Evolutionary conservation across 2,888 invertebrate species (phyloP).

Genomic region (Epicampocera succincta): DNA sequence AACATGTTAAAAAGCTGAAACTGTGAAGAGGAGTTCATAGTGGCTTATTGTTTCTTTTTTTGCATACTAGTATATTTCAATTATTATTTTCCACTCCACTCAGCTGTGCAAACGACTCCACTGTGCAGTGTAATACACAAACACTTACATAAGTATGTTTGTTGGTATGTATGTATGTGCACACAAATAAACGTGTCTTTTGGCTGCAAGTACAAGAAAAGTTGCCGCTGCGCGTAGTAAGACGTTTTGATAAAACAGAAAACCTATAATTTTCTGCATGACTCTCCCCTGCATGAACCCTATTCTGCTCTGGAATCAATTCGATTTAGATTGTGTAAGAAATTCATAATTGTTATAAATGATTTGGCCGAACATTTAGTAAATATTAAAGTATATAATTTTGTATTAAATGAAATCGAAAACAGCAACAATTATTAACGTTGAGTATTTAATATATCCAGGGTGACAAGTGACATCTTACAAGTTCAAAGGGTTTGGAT

Average conservation of each 20-base stretch:
- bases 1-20: no score
- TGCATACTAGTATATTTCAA: no score
- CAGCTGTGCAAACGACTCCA: no score
- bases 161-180: neutral
- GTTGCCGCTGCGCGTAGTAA: slow-evolving; percentile 22
- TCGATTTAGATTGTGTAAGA: slow-evolving; percentile 62
- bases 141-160: slow-evolving; percentile 20
- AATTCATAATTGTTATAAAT: slow-evolving; percentile 68
- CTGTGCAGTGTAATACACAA: slow-evolving; percentile 30
- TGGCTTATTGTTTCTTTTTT: no score
- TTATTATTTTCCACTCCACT: no score
- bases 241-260: slow-evolving; percentile 12
- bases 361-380: slow-evolving; percentile 59
- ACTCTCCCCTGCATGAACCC: slow-evolving; percentile 1
- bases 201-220: slow-evolving; percentile 35
- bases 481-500: neutral
- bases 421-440: slow-evolving; percentile 8
- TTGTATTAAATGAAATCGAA: slow-evolving; percentile 27
- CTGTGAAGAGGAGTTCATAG: no score
- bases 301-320: slow-evolving; percentile 34
- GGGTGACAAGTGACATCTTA: slow-evolving; percentile 16
- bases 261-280: slow-evolving; percentile 61
- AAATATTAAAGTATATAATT: slow-evolving; percentile 12
- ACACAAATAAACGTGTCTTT: no score
- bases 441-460: neutral